Conservation (phyloP, 2,113 vertebrate species). For the Labeo catla region DNA sequence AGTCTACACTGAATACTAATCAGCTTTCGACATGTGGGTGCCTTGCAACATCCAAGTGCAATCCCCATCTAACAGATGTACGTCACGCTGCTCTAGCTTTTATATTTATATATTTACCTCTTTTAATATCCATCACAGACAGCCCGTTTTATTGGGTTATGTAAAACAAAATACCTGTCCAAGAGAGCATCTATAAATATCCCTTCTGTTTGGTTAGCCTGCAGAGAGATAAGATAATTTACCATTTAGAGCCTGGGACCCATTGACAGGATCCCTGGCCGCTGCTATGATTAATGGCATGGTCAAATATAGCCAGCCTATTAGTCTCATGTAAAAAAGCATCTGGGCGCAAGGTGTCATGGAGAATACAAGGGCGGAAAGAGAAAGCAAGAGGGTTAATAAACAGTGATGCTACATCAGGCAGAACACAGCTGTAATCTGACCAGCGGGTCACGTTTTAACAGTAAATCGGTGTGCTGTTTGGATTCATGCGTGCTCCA, state of each 20-base stretch:
- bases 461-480: not conserved
- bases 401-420: constrained; percentile 47
- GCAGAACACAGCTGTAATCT: constrained; percentile 40
- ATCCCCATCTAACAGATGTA: constrained; percentile 1
- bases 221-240: constrained; percentile 60
- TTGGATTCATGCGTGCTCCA: not conserved
- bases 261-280: constrained; percentile 37
- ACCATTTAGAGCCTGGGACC: constrained; percentile 47
- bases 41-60: not conserved
- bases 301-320: constrained; percentile 58
- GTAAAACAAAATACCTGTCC: constrained; percentile 53
- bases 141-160: constrained; percentile 44
- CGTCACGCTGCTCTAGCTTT: not conserved
- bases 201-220: constrained; percentile 39
- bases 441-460: constrained; percentile 42
- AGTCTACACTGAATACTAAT: not conserved
- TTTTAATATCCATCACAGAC: constrained; percentile 30
- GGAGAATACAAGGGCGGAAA: constrained; percentile 29
- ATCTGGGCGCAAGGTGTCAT: constrained; percentile 42
- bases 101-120: constrained; percentile 33
- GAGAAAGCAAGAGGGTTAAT: constrained; percentile 43
- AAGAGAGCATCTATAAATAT: constrained; percentile 52
- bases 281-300: constrained; percentile 57
- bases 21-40: not conserved
- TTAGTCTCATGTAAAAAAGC: constrained; percentile 53